A percentile compares a stretch with the other conserved stretches of the same genome.
Conservation (phyloP, 1,140 invertebrate species). For the Cheumatopsyche charites region DNA sequence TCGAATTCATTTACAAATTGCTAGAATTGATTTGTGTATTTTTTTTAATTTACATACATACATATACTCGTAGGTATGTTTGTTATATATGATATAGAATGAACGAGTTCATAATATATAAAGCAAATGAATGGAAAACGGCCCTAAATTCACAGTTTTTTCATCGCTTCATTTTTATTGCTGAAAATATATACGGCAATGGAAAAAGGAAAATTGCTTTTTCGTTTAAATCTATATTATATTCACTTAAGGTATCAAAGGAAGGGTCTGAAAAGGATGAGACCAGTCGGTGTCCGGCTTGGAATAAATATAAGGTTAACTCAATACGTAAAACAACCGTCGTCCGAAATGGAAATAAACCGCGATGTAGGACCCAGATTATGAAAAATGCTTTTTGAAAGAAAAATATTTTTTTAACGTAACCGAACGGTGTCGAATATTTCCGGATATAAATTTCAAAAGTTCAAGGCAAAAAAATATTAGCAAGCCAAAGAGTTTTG, state of each 20-base stretch:
- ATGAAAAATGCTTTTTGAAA: slow-evolving; percentile 5
- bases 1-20: too few species aligned
- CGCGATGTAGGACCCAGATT: slow-evolving; percentile 6
- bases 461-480: too few species aligned
- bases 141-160: too few species aligned
- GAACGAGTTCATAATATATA: too few species aligned
- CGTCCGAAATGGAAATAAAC: slow-evolving; percentile 17
- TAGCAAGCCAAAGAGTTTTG: too few species aligned
- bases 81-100: too few species aligned
- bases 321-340: slow-evolving; percentile 17
- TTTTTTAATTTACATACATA: too few species aligned
- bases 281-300: slow-evolving; percentile 1
- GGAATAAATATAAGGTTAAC: slow-evolving; percentile 12
- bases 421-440: background rate
- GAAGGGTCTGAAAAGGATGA: slow-evolving; percentile 6
- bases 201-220: slow-evolving; percentile 7
- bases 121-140: too few species aligned
- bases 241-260: slow-evolving; percentile 21
- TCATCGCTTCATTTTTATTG: too few species aligned
- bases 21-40: too few species aligned
- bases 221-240: slow-evolving; percentile 7
- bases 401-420: slow-evolving; percentile 1
- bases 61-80: too few species aligned
- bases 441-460: background rate
- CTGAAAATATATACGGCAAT: too few species aligned